Base-by-base conservation (phyloP, 2,113 vertebrate species). In the Tupaia tana region DNA sequence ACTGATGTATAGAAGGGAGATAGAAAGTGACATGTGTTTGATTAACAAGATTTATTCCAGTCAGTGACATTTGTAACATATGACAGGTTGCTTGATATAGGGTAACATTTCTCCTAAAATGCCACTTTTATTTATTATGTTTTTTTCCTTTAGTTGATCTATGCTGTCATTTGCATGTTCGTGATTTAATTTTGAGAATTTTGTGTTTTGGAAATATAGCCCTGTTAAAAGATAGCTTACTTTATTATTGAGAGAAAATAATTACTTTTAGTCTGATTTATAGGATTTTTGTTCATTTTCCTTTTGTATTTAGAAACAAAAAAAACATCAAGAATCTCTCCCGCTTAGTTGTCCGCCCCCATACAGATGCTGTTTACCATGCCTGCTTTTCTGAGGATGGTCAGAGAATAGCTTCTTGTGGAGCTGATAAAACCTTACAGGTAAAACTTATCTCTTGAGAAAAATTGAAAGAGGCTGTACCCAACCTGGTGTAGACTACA, bases 371-470 rank as follows among this genome's bases (percentile, higher is more conserved):
- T 71, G 98, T 99, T 96, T 99, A 99, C 97, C 99, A 99, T 14
- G 99, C 99, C 70, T 99, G 99, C 97, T 99, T 99, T 98, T 99
- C 99, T 83, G 98, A 98, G 67, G 98, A 99, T 56, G 99, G 99
- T 79, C 97, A 98, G 92, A 99, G 98, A 98, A 99, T 99, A 81
- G 99, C 99, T 89, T 99, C 99, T 29, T 99, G 99, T 98, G 99
- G 99, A 82, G 99, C 99, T 96, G 99, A 99, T 98, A 99, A 98
- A 98, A 99, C 98, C 0, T 98, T 99, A 88, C 99, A 99, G 99
- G 99, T 99, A 99, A 98, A 87, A 61, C 15, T 14, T 22, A 5
- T 43, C 0, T 77, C 52, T 56, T 86, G 54, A 69, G 66, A 6
- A 67, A 86, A 92, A 89, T 18, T 59, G 31, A 91, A 80, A 91